Base-by-base conservation (phyloP, 2,113 vertebrate species). In the Gasterosteus aculeatus region DNA sequence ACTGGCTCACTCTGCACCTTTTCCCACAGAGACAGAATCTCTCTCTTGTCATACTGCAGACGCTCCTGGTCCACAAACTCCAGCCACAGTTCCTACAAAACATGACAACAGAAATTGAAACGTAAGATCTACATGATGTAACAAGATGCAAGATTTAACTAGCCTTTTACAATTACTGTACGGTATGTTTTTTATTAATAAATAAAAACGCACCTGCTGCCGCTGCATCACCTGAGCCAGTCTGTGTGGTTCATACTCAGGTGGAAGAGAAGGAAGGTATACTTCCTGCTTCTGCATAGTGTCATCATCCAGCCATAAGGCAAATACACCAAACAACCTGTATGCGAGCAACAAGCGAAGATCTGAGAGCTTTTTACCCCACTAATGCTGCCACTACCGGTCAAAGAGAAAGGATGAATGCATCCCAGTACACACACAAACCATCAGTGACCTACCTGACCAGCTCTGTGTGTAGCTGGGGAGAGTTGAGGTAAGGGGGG, bases 231-330 rank as follows among this genome's bases (percentile, higher is more conserved):
- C 93, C 91, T 96, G 97, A 53, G 96, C 97, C 78, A 99, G 93
- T 79, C 95, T 94, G 67, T 97, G 95, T 18, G 92, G 84, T 84
- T 99, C 97, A 41, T 98, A 99, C 38, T 97, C 95, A 69, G 96
- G 96, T 22, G 97, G 96, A 72, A 99, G 93, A 81, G 96, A 96
- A 72, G 98, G 97, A 78, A 99, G 92, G 84, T 97, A 99, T 0
- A 94, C 93, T 77, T 98, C 96, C 86, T 97, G 96, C 75, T 95
- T 98, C 85, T 97, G 97, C 80, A 99, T 94, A 75, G 82, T 97
- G 77, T 97, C 97, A 87, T 99, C 97, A 87, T 98, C 98, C 89
- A 99, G 56, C 98, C 98, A 99, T 73, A 98, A 42, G 59, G 95
- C 83, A 91, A 97, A 97, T 9, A 97, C 95, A 76, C 95, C 95